These are phyloP conservation scores for Galago senegalensis DNA, from an alignment of 2,797 vertebrate genomes.

Conservation along the genomic window DNA sequence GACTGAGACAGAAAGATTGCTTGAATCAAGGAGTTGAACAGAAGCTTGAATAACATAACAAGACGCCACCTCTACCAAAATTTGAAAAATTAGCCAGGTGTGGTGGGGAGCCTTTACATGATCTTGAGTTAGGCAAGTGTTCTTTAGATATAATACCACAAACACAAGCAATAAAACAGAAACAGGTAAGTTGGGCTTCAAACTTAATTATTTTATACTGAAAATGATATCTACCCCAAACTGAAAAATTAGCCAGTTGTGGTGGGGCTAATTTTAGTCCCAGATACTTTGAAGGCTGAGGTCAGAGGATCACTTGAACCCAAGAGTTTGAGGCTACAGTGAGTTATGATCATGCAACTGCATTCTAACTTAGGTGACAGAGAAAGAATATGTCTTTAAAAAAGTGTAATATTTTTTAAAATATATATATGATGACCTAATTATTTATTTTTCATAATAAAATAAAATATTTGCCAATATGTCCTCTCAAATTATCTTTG, in stretches of 20 bases:
- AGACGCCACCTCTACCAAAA: not conserved
- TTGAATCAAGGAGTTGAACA: not conserved
- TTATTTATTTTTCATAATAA: slow-evolving; percentile 44
- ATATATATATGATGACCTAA: not conserved
- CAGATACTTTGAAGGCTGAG: not conserved
- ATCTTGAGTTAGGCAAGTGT: too few relatives aligned
- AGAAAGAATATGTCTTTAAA: not conserved
- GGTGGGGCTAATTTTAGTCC: not conserved
- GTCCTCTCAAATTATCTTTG: not conserved
- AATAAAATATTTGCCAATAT: slow-evolving; percentile 21
- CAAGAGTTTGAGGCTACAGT: not conserved
- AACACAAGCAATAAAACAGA: too few relatives aligned
- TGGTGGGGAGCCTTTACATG: not conserved
- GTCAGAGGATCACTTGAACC: not conserved
- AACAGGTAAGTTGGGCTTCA: too few relatives aligned
- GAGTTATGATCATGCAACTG: not conserved
- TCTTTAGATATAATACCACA: too few relatives aligned
- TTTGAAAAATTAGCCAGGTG: not conserved
- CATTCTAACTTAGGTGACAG: not conserved
- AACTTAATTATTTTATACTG: too few relatives aligned
- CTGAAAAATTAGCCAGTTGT: too few relatives aligned
- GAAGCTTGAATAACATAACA: not conserved
- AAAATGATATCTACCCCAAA: too few relatives aligned
- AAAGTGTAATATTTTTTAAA: slow-evolving; percentile 30
- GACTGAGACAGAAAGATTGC: not conserved